A percentile compares a stretch with the other conserved stretches of the same genome.
Evolutionary conservation across 1,140 invertebrate genomes (phyloP).

Genomic region (Leptinotarsa lineolata): DNA sequence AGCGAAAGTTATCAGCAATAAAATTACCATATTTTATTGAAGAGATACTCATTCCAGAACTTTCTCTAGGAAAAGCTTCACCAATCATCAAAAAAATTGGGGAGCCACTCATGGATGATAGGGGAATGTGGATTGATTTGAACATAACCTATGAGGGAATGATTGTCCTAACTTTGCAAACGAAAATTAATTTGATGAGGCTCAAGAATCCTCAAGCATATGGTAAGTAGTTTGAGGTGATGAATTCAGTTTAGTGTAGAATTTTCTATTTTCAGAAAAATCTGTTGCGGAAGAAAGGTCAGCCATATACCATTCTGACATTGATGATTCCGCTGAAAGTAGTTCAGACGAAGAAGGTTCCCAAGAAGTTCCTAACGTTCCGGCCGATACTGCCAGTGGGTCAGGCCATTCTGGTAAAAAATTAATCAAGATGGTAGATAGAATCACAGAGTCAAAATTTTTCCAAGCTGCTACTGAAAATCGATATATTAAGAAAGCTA

Average conservation of each 20-base stretch:
- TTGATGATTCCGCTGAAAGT: slow-evolving; percentile 91
- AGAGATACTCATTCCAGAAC: slow-evolving; percentile 74
- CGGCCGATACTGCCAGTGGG: slow-evolving; percentile 32
- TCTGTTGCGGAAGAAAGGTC: slow-evolving; percentile 42
- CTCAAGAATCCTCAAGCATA: slow-evolving; percentile 61
- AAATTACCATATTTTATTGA: slow-evolving; percentile 90
- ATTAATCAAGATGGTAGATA: slow-evolving; percentile 85
- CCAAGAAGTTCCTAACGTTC: slow-evolving; percentile 51
- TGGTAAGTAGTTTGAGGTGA: slow-evolving; percentile 32
- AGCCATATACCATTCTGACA: slow-evolving; percentile 80
- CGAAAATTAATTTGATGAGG: slow-evolving; percentile 93
- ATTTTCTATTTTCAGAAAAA: slow-evolving; percentile 34
- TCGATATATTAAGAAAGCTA: slow-evolving; percentile 77
- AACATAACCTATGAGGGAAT: slow-evolving; percentile 88
- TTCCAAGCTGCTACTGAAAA: slow-evolving; percentile 82
- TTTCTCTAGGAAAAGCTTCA: slow-evolving; percentile 75
- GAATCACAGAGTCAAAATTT: slow-evolving; percentile 86
- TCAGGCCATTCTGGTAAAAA: slow-evolving; percentile 64
- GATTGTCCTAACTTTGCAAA: slow-evolving; percentile 89
- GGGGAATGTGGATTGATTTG: slow-evolving; percentile 91
- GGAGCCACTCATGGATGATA: slow-evolving; percentile 78
- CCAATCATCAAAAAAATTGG: slow-evolving; percentile 77
- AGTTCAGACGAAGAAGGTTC: slow-evolving; percentile 79
- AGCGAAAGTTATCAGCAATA: slow-evolving; percentile 84
- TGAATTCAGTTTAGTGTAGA: background rate